Evolutionary conservation across 2,888 invertebrate species (phyloP), one percentile per base, ranked within the genome.

Genomic region (Megastigmus dorsalis): DNA sequence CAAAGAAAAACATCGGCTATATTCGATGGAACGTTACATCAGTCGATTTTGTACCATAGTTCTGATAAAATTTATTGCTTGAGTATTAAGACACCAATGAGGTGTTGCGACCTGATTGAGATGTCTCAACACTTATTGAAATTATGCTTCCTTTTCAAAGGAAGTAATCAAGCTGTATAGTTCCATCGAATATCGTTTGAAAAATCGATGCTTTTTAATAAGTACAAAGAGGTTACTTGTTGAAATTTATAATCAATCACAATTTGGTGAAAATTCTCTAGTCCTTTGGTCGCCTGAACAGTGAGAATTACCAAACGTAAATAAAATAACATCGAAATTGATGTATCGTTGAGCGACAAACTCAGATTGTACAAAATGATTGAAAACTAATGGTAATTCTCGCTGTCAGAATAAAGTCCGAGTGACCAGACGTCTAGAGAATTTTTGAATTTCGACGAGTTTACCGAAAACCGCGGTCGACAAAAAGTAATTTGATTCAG

Each of bases 401-500:
- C 41, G 38, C 66, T 77, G 65, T 76, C 15, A n/a, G 33, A 5
- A 10, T 4, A 65, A 48, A 13, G 59, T 59, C 26, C 9, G 41
- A 54, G 54, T 45, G 66, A 33, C 50, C 69, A 72, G 69, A 65
- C 68, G 76, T 65, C 73, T 68, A 66, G 65, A 73, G 76, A 76
- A 73, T 60, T 76, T 73, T 57, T 54, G 41, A 62, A 60, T 26
- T 36, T 38, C 43, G n/a, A 45, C 13, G 7, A 60, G 9, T 26
- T 59, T 54, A 71, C 33, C 15, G n/a, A 26, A 55, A 67, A 62
- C 45, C 73, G 73, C 48, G 65, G 54, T 66, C 36, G 52, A 76
- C 30, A 65, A 60, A 38, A 30, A 15, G 62, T 74, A 52, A 62
- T 60, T 13, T 68, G 36, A 69, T 72, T 76, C 76, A 76, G 68